phyloP scores from a whole-genome alignment of 2,113 vertebrate genomes.

The Phaetusa simplex region DNA sequence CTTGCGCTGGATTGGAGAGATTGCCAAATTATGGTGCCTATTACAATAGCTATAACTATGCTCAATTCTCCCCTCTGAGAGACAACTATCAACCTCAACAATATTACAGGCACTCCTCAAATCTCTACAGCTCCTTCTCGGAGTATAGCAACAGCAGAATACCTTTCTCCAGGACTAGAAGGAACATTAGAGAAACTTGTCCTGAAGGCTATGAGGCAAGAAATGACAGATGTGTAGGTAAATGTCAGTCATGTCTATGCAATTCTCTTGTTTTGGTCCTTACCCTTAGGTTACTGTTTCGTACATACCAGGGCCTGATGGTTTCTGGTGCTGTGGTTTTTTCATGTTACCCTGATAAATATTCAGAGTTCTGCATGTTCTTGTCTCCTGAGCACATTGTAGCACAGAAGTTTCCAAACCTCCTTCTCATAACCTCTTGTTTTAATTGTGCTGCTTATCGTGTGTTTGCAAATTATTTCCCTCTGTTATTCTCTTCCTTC shows the following conservation, averaged over 20 bases:
- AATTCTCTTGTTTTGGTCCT: conserved; percentile 46
- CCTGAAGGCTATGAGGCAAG: conserved; percentile 86
- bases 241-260: conserved; percentile 77
- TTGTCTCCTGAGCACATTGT: neutral
- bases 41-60: conserved; percentile 84
- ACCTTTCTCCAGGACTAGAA: conserved; percentile 78
- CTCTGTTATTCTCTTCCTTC: neutral
- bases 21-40: conserved; percentile 84
- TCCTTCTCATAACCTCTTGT: neutral
- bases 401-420: neutral
- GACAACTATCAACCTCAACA: conserved; percentile 80
- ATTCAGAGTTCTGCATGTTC: neutral
- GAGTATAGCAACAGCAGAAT: conserved; percentile 79
- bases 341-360: neutral
- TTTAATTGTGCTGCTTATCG: neutral
- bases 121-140: conserved; percentile 87
- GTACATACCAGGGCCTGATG: neutral
- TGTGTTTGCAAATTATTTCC: neutral
- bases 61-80: conserved; percentile 81
- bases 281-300: neutral
- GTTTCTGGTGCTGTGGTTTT: neutral
- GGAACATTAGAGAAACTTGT: conserved; percentile 83
- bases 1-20: conserved; percentile 93
- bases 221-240: conserved; percentile 89
- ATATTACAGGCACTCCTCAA: conserved; percentile 90